phyloP scores from a whole-genome alignment of 2,888 invertebrate genomes.

The Tubulanus polymorphus region DNA sequence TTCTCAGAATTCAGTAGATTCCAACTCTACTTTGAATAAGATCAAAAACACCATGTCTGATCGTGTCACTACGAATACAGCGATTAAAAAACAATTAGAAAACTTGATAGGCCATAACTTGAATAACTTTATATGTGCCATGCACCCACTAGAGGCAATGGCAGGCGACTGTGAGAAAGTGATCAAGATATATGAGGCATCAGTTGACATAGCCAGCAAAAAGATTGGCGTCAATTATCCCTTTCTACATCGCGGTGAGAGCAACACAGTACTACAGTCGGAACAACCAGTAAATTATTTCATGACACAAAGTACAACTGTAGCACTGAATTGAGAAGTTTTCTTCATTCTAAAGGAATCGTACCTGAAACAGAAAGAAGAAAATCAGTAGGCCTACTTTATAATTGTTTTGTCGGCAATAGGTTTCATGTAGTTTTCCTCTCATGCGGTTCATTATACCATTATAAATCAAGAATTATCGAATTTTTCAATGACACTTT shows the following conservation, averaged over 20 bases:
- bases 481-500: neutral
- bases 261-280: neutral
- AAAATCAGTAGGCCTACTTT: too few species aligned
- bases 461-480: neutral
- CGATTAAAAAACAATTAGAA: neutral
- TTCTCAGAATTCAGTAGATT: neutral
- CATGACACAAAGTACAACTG: constrained; percentile 1
- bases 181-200: neutral
- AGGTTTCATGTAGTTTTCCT: constrained; percentile 1
- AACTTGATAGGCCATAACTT: neutral
- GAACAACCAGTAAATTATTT: neutral
- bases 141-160: neutral
- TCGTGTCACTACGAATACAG: neutral
- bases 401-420: neutral
- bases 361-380: too few species aligned
- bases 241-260: neutral
- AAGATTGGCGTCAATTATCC: neutral
- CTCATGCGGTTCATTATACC: neutral
- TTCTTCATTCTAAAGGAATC: neutral
- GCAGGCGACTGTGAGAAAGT: neutral
- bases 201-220: neutral
- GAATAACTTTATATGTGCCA: neutral
- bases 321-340: neutral
- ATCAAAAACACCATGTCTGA: neutral
- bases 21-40: neutral